Percentiles rank a stretch among this genome's conserved stretches.
Conservation (phyloP, 2,113 vertebrate genomes). For the Callipepla californica region DNA sequence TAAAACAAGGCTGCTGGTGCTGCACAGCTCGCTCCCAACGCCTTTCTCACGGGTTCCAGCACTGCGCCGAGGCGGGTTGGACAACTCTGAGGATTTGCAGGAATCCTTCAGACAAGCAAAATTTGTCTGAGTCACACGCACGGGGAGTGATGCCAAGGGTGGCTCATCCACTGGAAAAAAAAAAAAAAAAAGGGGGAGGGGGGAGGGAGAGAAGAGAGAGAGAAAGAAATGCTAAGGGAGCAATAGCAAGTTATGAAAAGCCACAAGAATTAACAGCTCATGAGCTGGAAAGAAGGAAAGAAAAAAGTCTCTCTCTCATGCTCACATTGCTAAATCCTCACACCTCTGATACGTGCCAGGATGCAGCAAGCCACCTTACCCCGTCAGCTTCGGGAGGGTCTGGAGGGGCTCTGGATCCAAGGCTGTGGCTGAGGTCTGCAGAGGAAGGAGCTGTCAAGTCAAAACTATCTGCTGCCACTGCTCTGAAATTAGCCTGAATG, state of each 20-base stretch:
- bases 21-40: rapidly evolving
- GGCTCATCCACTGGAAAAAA: conserved; percentile 31
- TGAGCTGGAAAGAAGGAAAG: neutral
- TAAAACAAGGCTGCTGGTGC: neutral
- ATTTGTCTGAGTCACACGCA: conserved; percentile 42
- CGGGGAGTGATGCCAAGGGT: neutral
- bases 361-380: conserved; percentile 6
- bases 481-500: conserved; percentile 43
- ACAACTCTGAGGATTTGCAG: conserved; percentile 45
- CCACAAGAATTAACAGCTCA: conserved; percentile 60
- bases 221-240: conserved; percentile 19
- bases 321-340: neutral
- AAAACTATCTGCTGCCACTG: conserved; percentile 57
- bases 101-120: conserved; percentile 54
- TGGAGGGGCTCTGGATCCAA: neutral
- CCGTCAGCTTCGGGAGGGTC: neutral
- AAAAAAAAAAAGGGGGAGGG: neutral
- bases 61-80: neutral
- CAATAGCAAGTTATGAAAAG: conserved; percentile 66
- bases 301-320: neutral
- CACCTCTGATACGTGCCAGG: neutral
- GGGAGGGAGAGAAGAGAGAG: neutral
- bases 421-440: conserved; percentile 34
- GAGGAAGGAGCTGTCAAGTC: conserved; percentile 25
- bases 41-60: neutral